Percentiles rank a stretch among this genome's conserved stretches.
Evolutionary conservation across 2,888 invertebrate species (phyloP).

Genomic region (Tenthredo notha): DNA sequence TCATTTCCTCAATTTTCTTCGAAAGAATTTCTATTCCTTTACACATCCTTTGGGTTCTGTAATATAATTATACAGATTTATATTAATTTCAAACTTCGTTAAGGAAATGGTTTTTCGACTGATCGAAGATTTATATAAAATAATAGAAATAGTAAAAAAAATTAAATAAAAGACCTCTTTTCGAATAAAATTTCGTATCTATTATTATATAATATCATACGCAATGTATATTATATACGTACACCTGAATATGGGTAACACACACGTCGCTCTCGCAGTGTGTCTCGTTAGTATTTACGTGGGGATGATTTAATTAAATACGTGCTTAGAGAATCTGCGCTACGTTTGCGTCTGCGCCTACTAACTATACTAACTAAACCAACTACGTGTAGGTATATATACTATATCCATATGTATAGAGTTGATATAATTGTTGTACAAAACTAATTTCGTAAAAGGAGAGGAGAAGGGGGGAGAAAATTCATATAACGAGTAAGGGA

Average conservation of each 20-base stretch:
- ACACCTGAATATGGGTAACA: not conserved
- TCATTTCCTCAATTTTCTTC: too few species aligned
- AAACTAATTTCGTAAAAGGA: not conserved
- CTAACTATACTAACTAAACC: not conserved
- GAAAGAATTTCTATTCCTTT: too few species aligned
- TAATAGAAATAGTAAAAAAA: too few species aligned
- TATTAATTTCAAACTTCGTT: too few species aligned
- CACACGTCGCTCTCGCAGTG: constrained; percentile 1
- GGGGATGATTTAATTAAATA: constrained; percentile 48
- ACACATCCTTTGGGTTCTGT: too few species aligned
- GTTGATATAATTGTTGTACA: constrained; percentile 18
- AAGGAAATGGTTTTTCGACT: too few species aligned
- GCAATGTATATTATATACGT: not conserved
- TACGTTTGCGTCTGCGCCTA: not conserved
- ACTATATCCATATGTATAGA: not conserved
- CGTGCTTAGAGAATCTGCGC: constrained; percentile 29
- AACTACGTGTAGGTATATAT: not conserved
- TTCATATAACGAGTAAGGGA: not conserved
- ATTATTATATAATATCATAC: too few species aligned
- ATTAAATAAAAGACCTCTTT: too few species aligned
- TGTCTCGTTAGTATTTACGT: constrained; percentile 39
- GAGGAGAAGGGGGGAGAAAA: not conserved
- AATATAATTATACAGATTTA: too few species aligned
- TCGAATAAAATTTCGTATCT: too few species aligned
- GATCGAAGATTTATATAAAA: too few species aligned